phyloP scores from a whole-genome alignment of 2,113 vertebrate genomes.

The Daphoenositta chrysoptera region DNA sequence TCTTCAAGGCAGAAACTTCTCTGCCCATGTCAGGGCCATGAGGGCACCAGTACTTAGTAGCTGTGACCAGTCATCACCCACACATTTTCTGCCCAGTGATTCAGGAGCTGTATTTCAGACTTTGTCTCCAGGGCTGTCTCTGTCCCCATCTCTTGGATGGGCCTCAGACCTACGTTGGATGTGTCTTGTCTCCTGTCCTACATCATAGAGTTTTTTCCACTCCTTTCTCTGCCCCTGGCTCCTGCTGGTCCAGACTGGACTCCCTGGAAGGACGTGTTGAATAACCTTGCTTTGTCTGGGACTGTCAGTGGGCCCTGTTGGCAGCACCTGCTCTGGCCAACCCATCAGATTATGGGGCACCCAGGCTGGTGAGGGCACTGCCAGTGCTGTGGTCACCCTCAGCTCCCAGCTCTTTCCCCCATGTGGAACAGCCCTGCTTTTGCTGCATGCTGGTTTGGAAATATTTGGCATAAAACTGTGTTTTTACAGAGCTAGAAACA shows the following conservation, averaged over 20 bases:
- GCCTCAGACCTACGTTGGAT: background rate
- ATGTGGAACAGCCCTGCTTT: background rate
- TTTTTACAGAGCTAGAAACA: background rate
- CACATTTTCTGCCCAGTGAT: background rate
- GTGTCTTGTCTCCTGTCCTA: background rate
- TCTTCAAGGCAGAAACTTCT: background rate
- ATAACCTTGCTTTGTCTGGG: background rate
- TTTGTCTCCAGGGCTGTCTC: background rate
- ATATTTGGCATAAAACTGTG: background rate
- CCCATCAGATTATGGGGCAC: rapidly evolving
- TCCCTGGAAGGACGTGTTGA: background rate
- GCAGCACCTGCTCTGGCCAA: background rate
- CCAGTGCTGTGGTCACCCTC: background rate
- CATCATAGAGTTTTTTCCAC: background rate
- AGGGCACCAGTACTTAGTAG: background rate
- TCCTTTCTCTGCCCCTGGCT: background rate
- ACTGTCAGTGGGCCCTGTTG: background rate
- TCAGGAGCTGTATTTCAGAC: background rate
- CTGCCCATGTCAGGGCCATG: background rate
- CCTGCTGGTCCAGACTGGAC: background rate
- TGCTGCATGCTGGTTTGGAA: background rate
- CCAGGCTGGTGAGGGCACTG: background rate
- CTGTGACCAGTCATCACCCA: background rate
- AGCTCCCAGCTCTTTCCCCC: background rate
- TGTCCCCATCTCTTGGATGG: background rate